Conservation (phyloP, 2,113 vertebrate genomes). For the Neoarius graeffei region DNA sequence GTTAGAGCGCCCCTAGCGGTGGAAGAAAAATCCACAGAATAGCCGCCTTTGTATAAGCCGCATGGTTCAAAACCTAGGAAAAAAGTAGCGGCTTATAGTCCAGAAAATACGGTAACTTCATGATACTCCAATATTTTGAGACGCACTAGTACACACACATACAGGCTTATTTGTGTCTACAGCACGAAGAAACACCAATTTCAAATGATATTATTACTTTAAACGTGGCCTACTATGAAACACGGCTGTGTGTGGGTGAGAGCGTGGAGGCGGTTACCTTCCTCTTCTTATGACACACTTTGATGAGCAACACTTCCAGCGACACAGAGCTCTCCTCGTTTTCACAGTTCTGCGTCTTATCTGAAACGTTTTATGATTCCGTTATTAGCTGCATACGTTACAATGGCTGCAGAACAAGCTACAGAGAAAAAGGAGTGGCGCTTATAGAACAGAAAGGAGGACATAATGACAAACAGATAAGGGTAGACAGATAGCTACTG, state of each 20-base stretch:
- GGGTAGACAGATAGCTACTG: too few relatives aligned
- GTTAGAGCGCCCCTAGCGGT: too few relatives aligned
- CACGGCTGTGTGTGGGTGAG: not conserved
- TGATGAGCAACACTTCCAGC: slow-evolving; percentile 97
- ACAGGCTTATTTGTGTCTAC: not conserved
- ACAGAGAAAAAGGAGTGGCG: not conserved
- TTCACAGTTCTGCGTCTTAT: slow-evolving; percentile 98
- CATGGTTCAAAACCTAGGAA: too few relatives aligned
- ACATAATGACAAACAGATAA: not conserved
- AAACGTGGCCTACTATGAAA: not conserved
- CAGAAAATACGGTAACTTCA: too few relatives aligned
- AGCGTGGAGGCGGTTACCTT: slow-evolving; percentile 77
- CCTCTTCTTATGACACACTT: slow-evolving; percentile 99
- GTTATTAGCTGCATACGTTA: too few relatives aligned
- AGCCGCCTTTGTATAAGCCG: too few relatives aligned
- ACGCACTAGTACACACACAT: not conserved
- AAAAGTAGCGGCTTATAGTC: too few relatives aligned
- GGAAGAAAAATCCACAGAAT: too few relatives aligned
- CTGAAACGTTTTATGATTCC: slow-evolving; percentile 64
- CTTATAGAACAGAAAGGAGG: not conserved
- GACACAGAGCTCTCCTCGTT: slow-evolving; percentile 98
- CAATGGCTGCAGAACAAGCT: too few relatives aligned
- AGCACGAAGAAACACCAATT: not conserved
- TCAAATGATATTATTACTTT: not conserved
- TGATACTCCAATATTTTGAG: not conserved